These are phyloP conservation scores for Tachystola acroxantha DNA, from an alignment of 2,888 invertebrate species.

Conservation along the genomic window DNA sequence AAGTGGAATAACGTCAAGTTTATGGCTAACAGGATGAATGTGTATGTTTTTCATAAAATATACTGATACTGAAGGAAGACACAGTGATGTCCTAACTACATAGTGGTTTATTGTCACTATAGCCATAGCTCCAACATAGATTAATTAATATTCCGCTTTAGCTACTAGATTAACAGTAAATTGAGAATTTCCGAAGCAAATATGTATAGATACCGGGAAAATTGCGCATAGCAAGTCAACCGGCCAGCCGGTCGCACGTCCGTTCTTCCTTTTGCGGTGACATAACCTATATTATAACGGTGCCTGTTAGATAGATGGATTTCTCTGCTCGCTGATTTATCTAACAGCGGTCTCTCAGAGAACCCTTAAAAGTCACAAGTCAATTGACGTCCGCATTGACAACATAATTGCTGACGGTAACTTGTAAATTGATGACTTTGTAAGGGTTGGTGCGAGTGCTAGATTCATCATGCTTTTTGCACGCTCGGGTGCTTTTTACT, in stretches of 20 bases:
- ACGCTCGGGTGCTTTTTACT: not conserved
- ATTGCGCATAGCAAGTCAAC: slow-evolving; percentile 23
- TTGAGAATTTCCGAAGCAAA: slow-evolving; percentile 34
- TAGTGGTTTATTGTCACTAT: too few species aligned
- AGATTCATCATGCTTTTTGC: slow-evolving; percentile 5
- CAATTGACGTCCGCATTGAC: slow-evolving; percentile 18
- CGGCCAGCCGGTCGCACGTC: slow-evolving; percentile 29
- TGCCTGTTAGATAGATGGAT: slow-evolving; percentile 40
- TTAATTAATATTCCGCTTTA: too few species aligned
- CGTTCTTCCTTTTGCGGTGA: slow-evolving; percentile 55
- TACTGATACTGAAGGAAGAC: too few species aligned
- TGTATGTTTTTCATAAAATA: too few species aligned
- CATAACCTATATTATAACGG: slow-evolving; percentile 62
- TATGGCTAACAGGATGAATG: too few species aligned
- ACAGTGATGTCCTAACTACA: too few species aligned
- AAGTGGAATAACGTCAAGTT: too few species aligned
- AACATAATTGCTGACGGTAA: slow-evolving; percentile 19
- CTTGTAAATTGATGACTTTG: slow-evolving; percentile 9
- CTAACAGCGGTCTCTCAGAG: slow-evolving; percentile 21
- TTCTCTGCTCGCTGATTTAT: slow-evolving; percentile 33
- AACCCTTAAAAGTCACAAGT: slow-evolving; percentile 12
- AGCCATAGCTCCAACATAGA: too few species aligned
- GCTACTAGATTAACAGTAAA: slow-evolving; percentile 39
- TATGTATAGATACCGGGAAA: slow-evolving; percentile 27
- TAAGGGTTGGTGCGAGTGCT: slow-evolving; percentile 1